phyloP scores from a whole-genome alignment of 1,140 invertebrate species.

The Diorhabda elongata region DNA sequence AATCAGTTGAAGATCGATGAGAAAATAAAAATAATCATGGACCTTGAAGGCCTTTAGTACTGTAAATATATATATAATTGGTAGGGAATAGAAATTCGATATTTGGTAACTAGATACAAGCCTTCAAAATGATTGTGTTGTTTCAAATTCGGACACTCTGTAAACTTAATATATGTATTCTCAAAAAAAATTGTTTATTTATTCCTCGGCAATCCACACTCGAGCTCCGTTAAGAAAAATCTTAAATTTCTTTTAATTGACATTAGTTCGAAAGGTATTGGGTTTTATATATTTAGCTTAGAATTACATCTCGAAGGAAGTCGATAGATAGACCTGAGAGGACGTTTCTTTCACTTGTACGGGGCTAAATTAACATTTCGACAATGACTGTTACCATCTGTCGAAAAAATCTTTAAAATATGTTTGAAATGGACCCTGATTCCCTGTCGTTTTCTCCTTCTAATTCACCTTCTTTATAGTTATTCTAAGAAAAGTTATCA shows the following conservation, averaged over 20 bases:
- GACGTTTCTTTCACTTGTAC: neutral
- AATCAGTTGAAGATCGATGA: too few species aligned
- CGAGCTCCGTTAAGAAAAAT: neutral
- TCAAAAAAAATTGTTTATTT: too few species aligned
- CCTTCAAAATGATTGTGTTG: too few species aligned
- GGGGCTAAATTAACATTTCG: constrained; percentile 2
- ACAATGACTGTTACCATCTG: neutral
- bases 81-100: too few species aligned
- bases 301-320: neutral
- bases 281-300: neutral
- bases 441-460: neutral
- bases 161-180: too few species aligned
- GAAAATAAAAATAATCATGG: too few species aligned
- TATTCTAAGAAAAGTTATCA: neutral
- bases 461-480: neutral
- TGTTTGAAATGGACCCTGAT: neutral
- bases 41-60: too few species aligned
- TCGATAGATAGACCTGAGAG: neutral
- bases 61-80: too few species aligned
- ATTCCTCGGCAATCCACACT: neutral
- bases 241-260: neutral
- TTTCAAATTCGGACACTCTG: too few species aligned
- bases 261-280: neutral
- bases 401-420: neutral
- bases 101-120: too few species aligned